Evolutionary conservation across 2,113 vertebrate genomes (phyloP).

Genomic region (Cottus gobio): DNA sequence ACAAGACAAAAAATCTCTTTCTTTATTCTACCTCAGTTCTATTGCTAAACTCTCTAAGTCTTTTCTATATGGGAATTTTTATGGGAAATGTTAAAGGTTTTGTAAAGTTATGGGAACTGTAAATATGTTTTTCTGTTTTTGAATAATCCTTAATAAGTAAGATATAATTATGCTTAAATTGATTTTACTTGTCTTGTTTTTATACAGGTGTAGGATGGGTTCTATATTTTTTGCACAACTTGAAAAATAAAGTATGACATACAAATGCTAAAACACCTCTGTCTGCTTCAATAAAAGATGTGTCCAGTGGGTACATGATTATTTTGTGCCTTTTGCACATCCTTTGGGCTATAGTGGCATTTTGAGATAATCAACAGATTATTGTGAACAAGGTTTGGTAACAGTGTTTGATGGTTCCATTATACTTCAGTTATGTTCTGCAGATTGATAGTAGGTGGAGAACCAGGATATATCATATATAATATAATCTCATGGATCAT

Average conservation of each 20-base stretch:
- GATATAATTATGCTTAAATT: conserved; percentile 62
- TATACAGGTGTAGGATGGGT: conserved; percentile 61
- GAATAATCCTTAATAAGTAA: conserved; percentile 53
- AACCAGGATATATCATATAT: not conserved
- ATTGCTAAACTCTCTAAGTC: conserved; percentile 62
- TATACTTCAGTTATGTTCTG: not conserved
- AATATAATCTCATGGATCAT: conserved; percentile 2
- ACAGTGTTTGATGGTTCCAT: not conserved
- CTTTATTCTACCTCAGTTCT: conserved; percentile 84
- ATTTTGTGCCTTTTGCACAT: not conserved
- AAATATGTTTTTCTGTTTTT: conserved; percentile 72
- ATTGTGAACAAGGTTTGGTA: not conserved
- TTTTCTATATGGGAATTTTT: conserved; percentile 45
- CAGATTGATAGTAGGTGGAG: not conserved
- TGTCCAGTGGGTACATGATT: not conserved
- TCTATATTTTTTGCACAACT: conserved; percentile 80
- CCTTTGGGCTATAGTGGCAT: not conserved
- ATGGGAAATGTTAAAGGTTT: conserved; percentile 56
- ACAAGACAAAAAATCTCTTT: conserved; percentile 9
- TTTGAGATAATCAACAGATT: not conserved
- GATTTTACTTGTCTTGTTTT: conserved; percentile 57
- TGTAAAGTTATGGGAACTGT: conserved; percentile 78
- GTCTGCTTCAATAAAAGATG: conserved; percentile 24
- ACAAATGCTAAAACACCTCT: conserved; percentile 21
- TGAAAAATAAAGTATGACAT: conserved; percentile 73